Base-by-base conservation (phyloP, 1,140 invertebrate species). In the Drosophila sproati region DNA sequence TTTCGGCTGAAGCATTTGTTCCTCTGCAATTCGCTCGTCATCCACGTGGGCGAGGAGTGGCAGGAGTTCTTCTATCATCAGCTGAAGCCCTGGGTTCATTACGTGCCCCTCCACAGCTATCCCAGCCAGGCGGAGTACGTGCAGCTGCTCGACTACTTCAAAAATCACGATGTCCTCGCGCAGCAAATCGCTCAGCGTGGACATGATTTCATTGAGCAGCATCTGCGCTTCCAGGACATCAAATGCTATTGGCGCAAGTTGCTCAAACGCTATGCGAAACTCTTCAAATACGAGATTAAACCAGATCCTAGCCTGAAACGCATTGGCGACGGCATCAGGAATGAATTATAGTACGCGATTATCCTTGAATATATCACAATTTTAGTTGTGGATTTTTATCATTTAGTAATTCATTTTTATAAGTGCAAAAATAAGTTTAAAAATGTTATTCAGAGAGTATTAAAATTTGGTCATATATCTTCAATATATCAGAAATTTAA, bases 1-100 rank as follows among this genome's bases (percentile, higher is more conserved):
- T 99, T 99, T 93, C 94, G 98, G n/a, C 96, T 98, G 34, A 99
- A 99, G 86, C 98, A 99, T 94, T 94, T 99, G 32, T 98, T 99
- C 91, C 93, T 99, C 0, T 99, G 98, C 92, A 95, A 96, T 78
- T 98, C 98, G 0, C 92, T 99, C n/a, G 97, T 99, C 0, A 98
- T 99, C 86, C 98, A 99, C 93, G 98, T 99, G 12, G 98, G 98
- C 0, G 94, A 98, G 80, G 97, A 98, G 75, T 99, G 98, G 98
- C 93, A 95, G 31, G 98, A 99, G 94, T 99, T 99, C 93, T 99
- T 99, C 92, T 99, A 99, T 91, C 94, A 95, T 29, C 94, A 95
- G 37, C 93, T 99, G 79, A 97, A 97, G 92, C 98, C 98, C 3
- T 99, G 98, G 98, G 95, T 98, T 51, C 98, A 99, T 94, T 99